These are phyloP conservation scores for Pangasius sanitwongsei DNA, from an alignment of 2,797 vertebrate genomes.

Conservation along the genomic window DNA sequence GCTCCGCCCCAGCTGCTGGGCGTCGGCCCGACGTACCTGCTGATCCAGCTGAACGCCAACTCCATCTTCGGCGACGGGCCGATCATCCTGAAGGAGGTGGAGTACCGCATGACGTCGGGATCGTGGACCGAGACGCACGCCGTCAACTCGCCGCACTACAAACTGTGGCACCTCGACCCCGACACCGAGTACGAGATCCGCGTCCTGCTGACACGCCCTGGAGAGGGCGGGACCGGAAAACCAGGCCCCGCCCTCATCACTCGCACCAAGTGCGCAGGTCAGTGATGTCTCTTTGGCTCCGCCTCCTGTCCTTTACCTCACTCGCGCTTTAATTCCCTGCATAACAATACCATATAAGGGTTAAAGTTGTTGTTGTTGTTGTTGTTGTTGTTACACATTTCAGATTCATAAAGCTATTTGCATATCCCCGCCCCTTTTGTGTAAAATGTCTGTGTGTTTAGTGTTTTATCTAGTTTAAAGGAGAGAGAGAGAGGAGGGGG, in stretches of 20 bases:
- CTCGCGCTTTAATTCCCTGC: neutral
- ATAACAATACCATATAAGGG: neutral
- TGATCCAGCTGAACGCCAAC: constrained; percentile 97
- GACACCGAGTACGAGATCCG: constrained; percentile 97
- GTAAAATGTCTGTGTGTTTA: too few species aligned
- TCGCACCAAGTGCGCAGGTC: constrained; percentile 97
- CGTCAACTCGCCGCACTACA: constrained; percentile 94
- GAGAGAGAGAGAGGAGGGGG: neutral
- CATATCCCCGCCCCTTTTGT: too few species aligned
- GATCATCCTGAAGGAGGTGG: constrained; percentile 95
- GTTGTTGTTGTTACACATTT: neutral
- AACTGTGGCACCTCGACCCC: constrained; percentile 96
- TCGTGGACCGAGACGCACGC: constrained; percentile 97
- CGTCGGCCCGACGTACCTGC: constrained; percentile 92
- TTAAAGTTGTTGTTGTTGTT: too few species aligned
- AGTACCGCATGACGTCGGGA: constrained; percentile 95
- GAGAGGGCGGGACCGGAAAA: constrained; percentile 93
- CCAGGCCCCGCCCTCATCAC: constrained; percentile 92
- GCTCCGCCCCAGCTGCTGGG: constrained; percentile 94
- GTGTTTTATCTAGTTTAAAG: neutral
- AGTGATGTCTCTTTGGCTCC: constrained; percentile 38
- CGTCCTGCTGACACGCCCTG: constrained; percentile 91
- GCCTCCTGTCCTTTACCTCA: neutral
- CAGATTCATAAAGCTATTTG: neutral
- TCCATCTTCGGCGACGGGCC: constrained; percentile 98